Conservation (phyloP, 35 echinoderm and acorn worm genomes). For the Ophiothrix spiculata region DNA sequence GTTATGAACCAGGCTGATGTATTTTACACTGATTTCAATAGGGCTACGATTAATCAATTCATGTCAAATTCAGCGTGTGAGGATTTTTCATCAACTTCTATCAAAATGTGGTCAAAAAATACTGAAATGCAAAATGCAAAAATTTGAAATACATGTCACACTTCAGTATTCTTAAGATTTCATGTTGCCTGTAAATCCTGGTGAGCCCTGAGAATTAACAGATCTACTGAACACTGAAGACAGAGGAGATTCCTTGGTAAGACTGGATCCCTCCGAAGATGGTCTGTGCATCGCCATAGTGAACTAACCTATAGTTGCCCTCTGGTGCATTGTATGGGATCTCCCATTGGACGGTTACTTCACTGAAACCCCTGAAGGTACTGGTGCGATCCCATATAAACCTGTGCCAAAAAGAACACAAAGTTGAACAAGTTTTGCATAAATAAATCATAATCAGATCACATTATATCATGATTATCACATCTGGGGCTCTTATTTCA, state of each 20-base stretch:
- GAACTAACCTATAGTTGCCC: slow-evolving; percentile 56
- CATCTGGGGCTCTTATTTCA: not conserved
- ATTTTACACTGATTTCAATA: too few relatives aligned
- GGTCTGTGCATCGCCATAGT: slow-evolving; percentile 56
- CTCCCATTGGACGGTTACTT: slow-evolving; percentile 55
- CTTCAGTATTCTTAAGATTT: too few relatives aligned
- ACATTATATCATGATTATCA: not conserved
- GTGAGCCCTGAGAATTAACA: not conserved
- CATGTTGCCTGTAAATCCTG: too few relatives aligned
- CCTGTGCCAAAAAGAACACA: slow-evolving; percentile 32
- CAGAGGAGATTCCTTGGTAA: slow-evolving; percentile 67
- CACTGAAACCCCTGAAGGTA: slow-evolving; percentile 50
- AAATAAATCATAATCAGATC: not conserved
- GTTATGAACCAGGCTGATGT: too few relatives aligned
- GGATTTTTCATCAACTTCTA: too few relatives aligned
- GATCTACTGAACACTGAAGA: slow-evolving; percentile 40
- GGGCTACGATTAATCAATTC: too few relatives aligned
- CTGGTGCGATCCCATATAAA: slow-evolving; percentile 75
- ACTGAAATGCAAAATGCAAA: too few relatives aligned
- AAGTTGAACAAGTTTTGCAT: not conserved
- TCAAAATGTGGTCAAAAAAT: too few relatives aligned
- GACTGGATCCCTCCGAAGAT: slow-evolving; percentile 31
- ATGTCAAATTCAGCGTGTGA: too few relatives aligned
- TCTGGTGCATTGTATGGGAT: slow-evolving; percentile 32
- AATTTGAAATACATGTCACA: too few relatives aligned